phyloP scores from a whole-genome alignment of 1,140 invertebrate species.

The Idris sp. region DNA sequence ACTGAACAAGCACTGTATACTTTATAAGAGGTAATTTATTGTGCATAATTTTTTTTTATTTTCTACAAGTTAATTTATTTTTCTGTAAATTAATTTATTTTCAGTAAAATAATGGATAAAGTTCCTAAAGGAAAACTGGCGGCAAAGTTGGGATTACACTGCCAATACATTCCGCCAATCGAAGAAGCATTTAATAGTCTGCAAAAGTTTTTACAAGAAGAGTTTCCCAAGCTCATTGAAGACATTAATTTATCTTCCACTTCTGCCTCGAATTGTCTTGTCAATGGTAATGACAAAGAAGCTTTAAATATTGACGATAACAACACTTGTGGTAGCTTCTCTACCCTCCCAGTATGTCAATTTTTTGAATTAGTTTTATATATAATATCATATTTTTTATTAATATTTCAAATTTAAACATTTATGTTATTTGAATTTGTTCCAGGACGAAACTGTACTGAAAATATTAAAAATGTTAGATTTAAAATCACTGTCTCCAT shows the following conservation, averaged over 20 bases:
- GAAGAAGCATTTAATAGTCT: constrained; percentile 74
- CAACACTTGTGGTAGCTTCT: constrained; percentile 71
- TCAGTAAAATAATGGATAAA: constrained; percentile 71
- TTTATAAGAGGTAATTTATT: constrained; percentile 70
- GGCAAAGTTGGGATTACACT: constrained; percentile 70
- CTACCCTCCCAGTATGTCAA: constrained; percentile 72
- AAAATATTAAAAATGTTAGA: constrained; percentile 76
- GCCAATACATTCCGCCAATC: constrained; percentile 73
- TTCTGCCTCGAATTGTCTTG: constrained; percentile 45
- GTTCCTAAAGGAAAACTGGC: constrained; percentile 71
- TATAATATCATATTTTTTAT: constrained; percentile 22
- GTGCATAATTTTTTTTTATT: too few relatives aligned
- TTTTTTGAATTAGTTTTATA: too few relatives aligned
- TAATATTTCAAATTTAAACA: not conserved
- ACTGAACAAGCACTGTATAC: constrained; percentile 70
- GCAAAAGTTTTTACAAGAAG: constrained; percentile 76
- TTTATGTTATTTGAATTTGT: constrained; percentile 60
- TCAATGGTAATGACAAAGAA: constrained; percentile 40
- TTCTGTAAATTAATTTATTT: too few relatives aligned
- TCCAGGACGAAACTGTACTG: constrained; percentile 85
- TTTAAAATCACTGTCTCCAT: constrained; percentile 85
- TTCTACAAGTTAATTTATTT: too few relatives aligned
- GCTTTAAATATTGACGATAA: constrained; percentile 33
- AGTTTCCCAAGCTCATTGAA: constrained; percentile 73
- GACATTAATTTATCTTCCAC: constrained; percentile 71